Evolutionary conservation across 2,888 invertebrate genomes (phyloP).

Genomic region (Dendrolimus pini): DNA sequence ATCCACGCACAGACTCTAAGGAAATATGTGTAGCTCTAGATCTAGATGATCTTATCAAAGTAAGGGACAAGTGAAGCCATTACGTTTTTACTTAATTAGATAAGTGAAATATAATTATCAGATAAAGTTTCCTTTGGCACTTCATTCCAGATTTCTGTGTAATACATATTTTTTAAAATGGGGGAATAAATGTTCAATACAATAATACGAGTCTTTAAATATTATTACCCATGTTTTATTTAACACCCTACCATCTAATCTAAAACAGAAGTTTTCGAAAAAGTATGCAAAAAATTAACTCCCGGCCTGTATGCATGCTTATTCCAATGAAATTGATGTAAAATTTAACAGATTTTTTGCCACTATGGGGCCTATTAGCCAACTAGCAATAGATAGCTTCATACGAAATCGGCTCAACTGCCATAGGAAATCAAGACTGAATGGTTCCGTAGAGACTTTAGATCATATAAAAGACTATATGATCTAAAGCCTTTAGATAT

Average conservation of each 20-base stretch:
- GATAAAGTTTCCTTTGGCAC: constrained; percentile 55
- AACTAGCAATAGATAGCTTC: no score
- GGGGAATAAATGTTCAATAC: constrained; percentile 67
- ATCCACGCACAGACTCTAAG: constrained; percentile 70
- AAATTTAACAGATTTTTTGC: no score
- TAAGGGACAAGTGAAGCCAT: constrained; percentile 68
- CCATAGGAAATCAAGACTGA: no score
- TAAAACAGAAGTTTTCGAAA: not conserved
- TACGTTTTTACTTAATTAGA: constrained; percentile 57
- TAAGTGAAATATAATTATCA: constrained; percentile 64
- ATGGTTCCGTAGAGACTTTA: no score
- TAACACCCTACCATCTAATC: not conserved
- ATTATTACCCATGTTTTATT: constrained; percentile 18
- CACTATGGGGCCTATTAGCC: no score
- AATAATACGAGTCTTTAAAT: constrained; percentile 20
- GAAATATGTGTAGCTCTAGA: constrained; percentile 75
- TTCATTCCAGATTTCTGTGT: constrained; percentile 71
- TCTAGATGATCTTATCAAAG: constrained; percentile 73
- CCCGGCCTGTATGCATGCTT: no score
- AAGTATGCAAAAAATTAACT: no score
- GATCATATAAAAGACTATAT: no score
- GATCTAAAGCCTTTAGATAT: no score
- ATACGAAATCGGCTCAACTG: no score
- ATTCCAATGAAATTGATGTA: no score
- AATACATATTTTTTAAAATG: constrained; percentile 63